These are phyloP conservation scores for Agrilus cyanescens DNA, from an alignment of 2,888 invertebrate species.

Conservation along the genomic window DNA sequence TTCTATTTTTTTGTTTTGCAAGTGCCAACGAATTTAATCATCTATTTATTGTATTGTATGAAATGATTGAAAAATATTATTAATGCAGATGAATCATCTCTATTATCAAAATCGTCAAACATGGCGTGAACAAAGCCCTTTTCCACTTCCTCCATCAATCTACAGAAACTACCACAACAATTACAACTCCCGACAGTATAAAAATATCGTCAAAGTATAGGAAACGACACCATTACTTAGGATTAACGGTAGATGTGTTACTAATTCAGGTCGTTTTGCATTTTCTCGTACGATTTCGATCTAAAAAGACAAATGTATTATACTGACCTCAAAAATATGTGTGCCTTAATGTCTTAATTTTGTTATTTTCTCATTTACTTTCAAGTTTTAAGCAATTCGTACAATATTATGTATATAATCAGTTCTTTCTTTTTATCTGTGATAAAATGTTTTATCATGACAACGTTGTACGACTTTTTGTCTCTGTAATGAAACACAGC, in stretches of 20 bases:
- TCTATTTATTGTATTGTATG: slow-evolving; percentile 3
- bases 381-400: too few species aligned
- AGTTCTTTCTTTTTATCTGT: too few species aligned
- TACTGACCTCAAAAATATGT: too few species aligned
- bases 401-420: too few species aligned
- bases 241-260: slow-evolving; percentile 27
- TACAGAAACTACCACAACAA: slow-evolving; percentile 28
- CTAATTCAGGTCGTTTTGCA: slow-evolving; percentile 3
- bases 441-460: too few species aligned
- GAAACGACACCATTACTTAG: slow-evolving; percentile 15
- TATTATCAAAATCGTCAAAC: slow-evolving; percentile 28
- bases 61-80: neutral
- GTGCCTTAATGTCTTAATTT: too few species aligned
- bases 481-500: too few species aligned
- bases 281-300: too few species aligned
- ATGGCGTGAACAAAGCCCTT: slow-evolving; percentile 30
- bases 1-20: neutral
- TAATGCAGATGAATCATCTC: slow-evolving; percentile 29
- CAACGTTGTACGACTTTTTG: too few species aligned
- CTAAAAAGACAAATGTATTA: too few species aligned
- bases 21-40: neutral
- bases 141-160: slow-evolving; percentile 28
- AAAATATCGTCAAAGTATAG: slow-evolving; percentile 33
- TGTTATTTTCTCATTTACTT: slow-evolving; percentile 13
- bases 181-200: slow-evolving; percentile 30